phyloP scores from a whole-genome alignment of 2,797 vertebrate genomes.

The Acipenser transmontanus region DNA sequence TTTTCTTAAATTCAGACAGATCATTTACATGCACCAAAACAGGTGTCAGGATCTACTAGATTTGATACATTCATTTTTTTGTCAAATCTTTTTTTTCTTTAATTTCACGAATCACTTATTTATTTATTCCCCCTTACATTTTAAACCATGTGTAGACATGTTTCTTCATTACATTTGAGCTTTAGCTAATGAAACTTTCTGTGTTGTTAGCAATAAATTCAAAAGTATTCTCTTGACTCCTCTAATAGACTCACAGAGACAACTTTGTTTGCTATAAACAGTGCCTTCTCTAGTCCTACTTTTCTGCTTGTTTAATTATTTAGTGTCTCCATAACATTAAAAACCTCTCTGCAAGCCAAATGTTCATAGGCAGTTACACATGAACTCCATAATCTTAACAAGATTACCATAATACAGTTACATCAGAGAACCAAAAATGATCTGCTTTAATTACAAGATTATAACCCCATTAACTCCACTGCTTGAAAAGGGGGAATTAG shows the following conservation, averaged over 20 bases:
- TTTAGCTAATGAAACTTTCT: slow-evolving; percentile 36
- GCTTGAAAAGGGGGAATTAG: slow-evolving; percentile 47
- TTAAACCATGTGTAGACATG: too few relatives aligned
- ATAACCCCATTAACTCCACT: slow-evolving; percentile 61
- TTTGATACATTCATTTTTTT: too few relatives aligned
- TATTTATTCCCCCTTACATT: neutral
- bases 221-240: slow-evolving; percentile 24
- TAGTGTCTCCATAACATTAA: slow-evolving; percentile 34
- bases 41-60: too few relatives aligned
- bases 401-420: slow-evolving; percentile 56
- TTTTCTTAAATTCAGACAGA: too few relatives aligned
- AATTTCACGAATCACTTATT: neutral
- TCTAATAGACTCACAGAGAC: slow-evolving; percentile 35
- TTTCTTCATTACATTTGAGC: neutral
- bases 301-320: slow-evolving; percentile 45
- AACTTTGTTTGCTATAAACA: slow-evolving; percentile 39
- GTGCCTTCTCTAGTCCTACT: slow-evolving; percentile 26
- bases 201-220: slow-evolving; percentile 31
- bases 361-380: slow-evolving; percentile 47
- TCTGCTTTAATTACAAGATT: slow-evolving; percentile 67
- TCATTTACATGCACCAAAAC: too few relatives aligned
- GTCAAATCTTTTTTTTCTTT: too few relatives aligned
- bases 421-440: slow-evolving; percentile 60
- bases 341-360: slow-evolving; percentile 39
- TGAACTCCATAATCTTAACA: slow-evolving; percentile 55